Percentiles rank a stretch among this genome's conserved stretches.
Conservation (phyloP, 2,888 invertebrate species). For the Pyrgus malvae region DNA sequence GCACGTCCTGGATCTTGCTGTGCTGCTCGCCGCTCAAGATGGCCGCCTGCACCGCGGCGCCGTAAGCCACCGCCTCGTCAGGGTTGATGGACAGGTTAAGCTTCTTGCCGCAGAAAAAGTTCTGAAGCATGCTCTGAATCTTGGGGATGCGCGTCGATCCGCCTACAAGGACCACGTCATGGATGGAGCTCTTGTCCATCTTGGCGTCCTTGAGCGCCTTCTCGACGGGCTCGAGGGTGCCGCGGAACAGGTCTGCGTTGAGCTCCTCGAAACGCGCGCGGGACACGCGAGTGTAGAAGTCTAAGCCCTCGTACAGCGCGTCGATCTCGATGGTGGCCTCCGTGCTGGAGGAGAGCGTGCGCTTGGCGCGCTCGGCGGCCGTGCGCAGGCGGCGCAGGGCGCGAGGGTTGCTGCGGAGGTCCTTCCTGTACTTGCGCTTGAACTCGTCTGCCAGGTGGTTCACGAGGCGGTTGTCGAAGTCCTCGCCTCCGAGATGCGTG, state of each 20-base stretch:
- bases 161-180: slow-evolving; percentile 91
- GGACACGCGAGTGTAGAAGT: slow-evolving; percentile 85
- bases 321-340: slow-evolving; percentile 89
- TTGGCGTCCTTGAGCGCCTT: slow-evolving; percentile 90
- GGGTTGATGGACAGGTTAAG: slow-evolving; percentile 89
- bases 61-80: slow-evolving; percentile 91
- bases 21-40: slow-evolving; percentile 88
- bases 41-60: slow-evolving; percentile 88
- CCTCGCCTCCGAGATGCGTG: too few relatives aligned
- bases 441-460: slow-evolving; percentile 86
- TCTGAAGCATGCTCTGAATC: slow-evolving; percentile 87
- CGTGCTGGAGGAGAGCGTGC: slow-evolving; percentile 88
- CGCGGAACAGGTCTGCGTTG: slow-evolving; percentile 86
- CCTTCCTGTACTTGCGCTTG: slow-evolving; percentile 86
- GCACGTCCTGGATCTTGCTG: slow-evolving; percentile 86
- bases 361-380: slow-evolving; percentile 89
- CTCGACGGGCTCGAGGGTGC: slow-evolving; percentile 89
- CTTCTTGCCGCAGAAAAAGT: slow-evolving; percentile 88
- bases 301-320: slow-evolving; percentile 87
- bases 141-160: slow-evolving; percentile 92
- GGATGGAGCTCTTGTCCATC: slow-evolving; percentile 87
- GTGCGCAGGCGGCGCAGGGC: slow-evolving; percentile 87
- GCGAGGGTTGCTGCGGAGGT: slow-evolving; percentile 84
- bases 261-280: slow-evolving; percentile 90
- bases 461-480: slow-evolving; percentile 84